Percentiles rank a stretch among this genome's conserved stretches.
phyloP scores from a whole-genome alignment of 2,888 invertebrate species.

The Netelia virgata region DNA sequence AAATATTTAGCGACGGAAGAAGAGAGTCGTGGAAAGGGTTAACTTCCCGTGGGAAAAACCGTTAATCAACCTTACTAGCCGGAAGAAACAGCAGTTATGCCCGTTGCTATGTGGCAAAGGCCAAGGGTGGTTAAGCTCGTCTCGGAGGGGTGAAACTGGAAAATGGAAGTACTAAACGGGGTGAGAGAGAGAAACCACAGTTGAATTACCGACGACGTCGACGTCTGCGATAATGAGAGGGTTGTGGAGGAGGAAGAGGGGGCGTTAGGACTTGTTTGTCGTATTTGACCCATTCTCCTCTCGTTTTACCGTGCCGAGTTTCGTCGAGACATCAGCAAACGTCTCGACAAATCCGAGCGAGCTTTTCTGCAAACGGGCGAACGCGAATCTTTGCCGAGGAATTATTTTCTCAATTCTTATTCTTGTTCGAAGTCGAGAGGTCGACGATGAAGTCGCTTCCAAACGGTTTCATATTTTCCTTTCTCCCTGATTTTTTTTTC shows the following conservation, averaged over 20 bases:
- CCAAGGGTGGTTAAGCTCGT: slow-evolving; percentile 14
- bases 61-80: slow-evolving; percentile 38
- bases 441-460: slow-evolving; percentile 16
- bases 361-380: neutral
- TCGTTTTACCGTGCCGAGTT: slow-evolving; percentile 16
- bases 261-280: slow-evolving; percentile 35
- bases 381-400: neutral
- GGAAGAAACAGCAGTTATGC: slow-evolving; percentile 29
- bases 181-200: slow-evolving; percentile 35
- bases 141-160: slow-evolving; percentile 29
- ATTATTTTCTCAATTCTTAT: slow-evolving; percentile 27
- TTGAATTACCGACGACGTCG: slow-evolving; percentile 50
- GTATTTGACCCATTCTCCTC: slow-evolving; percentile 17
- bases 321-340: slow-evolving; percentile 1
- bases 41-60: slow-evolving; percentile 43
- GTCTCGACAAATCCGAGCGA: neutral
- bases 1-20: neutral
- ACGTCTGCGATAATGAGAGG: slow-evolving; percentile 31
- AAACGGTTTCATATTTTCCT: slow-evolving; percentile 15
- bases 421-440: slow-evolving; percentile 7
- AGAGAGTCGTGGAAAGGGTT: slow-evolving; percentile 29
- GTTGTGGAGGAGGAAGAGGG: too few species aligned
- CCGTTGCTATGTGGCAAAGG: slow-evolving; percentile 3
- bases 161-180: slow-evolving; percentile 45
- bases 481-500: slow-evolving; percentile 9